Conservation (phyloP, 2,113 vertebrate species). For the Trichechus manatus region DNA sequence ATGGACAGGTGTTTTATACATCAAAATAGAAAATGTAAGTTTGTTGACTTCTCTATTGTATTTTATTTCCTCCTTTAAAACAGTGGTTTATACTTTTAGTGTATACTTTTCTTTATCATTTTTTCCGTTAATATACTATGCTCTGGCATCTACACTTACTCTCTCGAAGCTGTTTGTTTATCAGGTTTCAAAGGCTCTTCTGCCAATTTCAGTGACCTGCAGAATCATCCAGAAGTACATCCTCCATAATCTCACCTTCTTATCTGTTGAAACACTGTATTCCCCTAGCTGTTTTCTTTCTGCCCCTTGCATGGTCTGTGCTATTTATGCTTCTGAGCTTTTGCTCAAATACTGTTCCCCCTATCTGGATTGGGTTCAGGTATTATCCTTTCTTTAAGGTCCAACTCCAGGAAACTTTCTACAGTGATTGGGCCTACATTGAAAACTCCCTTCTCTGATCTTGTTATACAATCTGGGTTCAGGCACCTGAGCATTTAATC, state of each 20-base stretch:
- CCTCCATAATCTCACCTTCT: slow-evolving; percentile 10
- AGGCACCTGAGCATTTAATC: background rate
- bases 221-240: background rate
- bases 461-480: background rate
- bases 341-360: background rate
- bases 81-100: background rate
- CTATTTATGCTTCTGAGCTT: background rate
- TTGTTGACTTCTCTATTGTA: background rate
- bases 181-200: slow-evolving; percentile 36
- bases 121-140: background rate
- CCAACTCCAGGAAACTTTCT: background rate
- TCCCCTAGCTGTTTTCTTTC: background rate
- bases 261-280: background rate
- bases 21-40: background rate
- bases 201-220: background rate
- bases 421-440: background rate
- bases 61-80: background rate
- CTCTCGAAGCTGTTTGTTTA: background rate
- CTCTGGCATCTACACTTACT: background rate
- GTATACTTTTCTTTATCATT: background rate
- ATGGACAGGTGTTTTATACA: background rate
- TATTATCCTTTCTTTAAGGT: background rate
- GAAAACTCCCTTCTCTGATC: background rate
- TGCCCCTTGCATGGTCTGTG: background rate
- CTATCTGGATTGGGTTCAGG: background rate